Conservation (phyloP, 2,113 vertebrate species). For the Pachypanchax playfairii region DNA sequence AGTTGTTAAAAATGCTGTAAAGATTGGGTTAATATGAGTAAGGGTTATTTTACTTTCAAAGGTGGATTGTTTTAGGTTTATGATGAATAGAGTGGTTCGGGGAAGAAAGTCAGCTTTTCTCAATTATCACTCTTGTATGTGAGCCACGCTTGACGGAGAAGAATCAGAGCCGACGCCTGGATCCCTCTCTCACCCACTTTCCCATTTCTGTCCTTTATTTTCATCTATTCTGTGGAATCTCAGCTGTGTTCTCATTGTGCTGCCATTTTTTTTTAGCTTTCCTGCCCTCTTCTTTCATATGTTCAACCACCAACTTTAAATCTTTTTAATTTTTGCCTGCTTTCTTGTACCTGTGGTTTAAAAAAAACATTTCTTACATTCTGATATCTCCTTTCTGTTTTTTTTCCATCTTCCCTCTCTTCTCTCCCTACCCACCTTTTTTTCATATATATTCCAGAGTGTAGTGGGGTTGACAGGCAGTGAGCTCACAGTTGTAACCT, state of each 20-base stretch:
- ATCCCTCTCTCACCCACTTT: constrained; percentile 60
- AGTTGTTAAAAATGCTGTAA: constrained; percentile 1
- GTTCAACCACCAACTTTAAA: constrained; percentile 40
- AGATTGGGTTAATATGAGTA: constrained; percentile 15
- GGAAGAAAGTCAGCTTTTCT: constrained; percentile 53
- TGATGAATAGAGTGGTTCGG: constrained; percentile 64
- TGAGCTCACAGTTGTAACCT: constrained; percentile 76
- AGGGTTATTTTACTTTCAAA: constrained; percentile 16
- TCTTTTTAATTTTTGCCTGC: constrained; percentile 40
- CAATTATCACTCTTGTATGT: constrained; percentile 62
- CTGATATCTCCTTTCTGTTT: neutral
- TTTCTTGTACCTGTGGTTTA: neutral
- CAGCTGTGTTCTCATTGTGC: constrained; percentile 47
- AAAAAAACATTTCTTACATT: constrained; percentile 25
- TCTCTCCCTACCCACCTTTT: constrained; percentile 6
- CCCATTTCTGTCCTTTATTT: constrained; percentile 47
- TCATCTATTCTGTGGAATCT: constrained; percentile 37
- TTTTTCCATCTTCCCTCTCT: neutral
- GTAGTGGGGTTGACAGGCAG: constrained; percentile 71
- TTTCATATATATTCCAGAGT: constrained; percentile 45
- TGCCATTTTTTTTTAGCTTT: constrained; percentile 29
- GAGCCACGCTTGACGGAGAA: constrained; percentile 59
- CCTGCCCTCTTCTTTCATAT: constrained; percentile 24
- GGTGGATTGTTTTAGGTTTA: constrained; percentile 52
- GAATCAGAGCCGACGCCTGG: constrained; percentile 62